Evolutionary conservation across 2,113 vertebrate genomes (phyloP), one percentile per base, ranked within the genome.

Genomic region (Tachysurus fulvidraco): DNA sequence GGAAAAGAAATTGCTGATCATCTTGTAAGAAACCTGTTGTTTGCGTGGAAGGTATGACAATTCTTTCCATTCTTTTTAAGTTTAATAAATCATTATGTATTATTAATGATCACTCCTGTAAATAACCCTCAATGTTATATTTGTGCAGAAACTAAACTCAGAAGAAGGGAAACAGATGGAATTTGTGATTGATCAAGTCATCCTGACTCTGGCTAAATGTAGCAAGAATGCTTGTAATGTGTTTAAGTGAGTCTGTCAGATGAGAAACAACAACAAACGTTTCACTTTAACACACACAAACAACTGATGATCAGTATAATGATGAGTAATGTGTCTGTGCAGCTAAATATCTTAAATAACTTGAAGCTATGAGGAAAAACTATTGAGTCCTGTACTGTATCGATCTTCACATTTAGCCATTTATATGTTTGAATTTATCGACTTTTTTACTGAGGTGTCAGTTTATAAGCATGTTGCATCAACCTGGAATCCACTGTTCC

Each of bases 1-100:
- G 67, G 88, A 92, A 0, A 87, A 91, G 74, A 91, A 90, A 60
- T 81, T 92, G 30, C 77, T 91, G 4, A 87, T 13, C 46, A 73
- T 91, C 83, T 91, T 69, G 87, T 88, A 36, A 90, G 87, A 69
- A 88, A 91, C 41, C 88, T 91, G 16, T 46, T 81, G 52, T 90
- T 84, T 67, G 81, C 90, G 60, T 91, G 90, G 89, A 89, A 83
- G 89, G 89, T 89, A 86, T 64, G 14, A 13, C 12, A 12, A 0
- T 21, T 74, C 12, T 87, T 76, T 16, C 52, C 17, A 21, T 74
- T 1, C 14, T 36, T 50, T 62, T 73, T 21, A 50, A 23, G 2
- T 41, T 52, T 9, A 28, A 7, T 67, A 55, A 46, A 50, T 36
- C 17, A 23, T 82, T 54, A 54, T 80, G 13, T 8, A 36, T 6